Percentiles rank a stretch among this genome's conserved stretches.
These are phyloP conservation scores for Arvicanthis niloticus DNA, from an alignment of 2,113 vertebrate species.

Conservation along the genomic window DNA sequence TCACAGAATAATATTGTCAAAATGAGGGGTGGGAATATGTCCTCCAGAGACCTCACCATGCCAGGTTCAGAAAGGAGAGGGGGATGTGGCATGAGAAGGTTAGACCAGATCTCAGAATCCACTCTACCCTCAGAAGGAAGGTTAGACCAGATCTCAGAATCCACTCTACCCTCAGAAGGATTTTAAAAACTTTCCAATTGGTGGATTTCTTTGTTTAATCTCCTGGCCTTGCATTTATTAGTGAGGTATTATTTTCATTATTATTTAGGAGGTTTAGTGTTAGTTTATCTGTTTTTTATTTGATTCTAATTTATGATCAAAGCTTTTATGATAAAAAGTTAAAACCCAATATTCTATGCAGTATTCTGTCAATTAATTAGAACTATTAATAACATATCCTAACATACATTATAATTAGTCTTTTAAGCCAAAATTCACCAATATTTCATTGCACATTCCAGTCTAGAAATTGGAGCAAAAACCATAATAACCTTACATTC, in stretches of 20 bases:
- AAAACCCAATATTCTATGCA: neutral
- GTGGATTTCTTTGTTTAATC: slow-evolving; percentile 52
- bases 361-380: slow-evolving; percentile 34
- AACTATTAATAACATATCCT: neutral
- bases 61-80: neutral
- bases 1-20: neutral
- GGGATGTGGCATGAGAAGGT: neutral
- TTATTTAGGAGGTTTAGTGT: slow-evolving; percentile 40
- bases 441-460: neutral
- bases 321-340: neutral
- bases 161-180: neutral
- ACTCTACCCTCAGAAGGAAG: neutral
- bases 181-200: neutral
- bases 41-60: neutral
- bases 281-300: slow-evolving; percentile 32
- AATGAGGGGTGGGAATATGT: neutral
- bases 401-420: slow-evolving; percentile 31
- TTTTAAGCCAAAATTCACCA: slow-evolving; percentile 46
- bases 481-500: neutral
- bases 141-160: too few relatives aligned
- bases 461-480: slow-evolving; percentile 47
- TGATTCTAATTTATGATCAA: slow-evolving; percentile 41
- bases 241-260: slow-evolving; percentile 34
- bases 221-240: neutral
- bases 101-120: neutral